Evolutionary conservation across 2,888 invertebrate species (phyloP), one percentile per base, ranked within the genome.

Genomic region (Branchipolynoe longqiensis): DNA sequence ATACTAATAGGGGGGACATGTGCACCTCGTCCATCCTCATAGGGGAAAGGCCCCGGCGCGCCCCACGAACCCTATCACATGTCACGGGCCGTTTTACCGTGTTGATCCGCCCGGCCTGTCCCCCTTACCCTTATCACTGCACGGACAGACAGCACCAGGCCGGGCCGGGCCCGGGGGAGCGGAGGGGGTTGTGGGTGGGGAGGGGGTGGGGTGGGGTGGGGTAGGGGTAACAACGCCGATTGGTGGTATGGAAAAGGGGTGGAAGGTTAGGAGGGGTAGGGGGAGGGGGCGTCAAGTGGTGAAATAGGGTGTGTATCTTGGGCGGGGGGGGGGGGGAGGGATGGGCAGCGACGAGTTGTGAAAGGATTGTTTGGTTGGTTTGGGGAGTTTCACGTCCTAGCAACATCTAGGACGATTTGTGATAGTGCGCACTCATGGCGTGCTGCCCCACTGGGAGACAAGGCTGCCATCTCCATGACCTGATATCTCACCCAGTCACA

Each of bases 81-180:
- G 25, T 59, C 59, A 6, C 4, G 14, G n/a, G 4, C 59, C 59
- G 14, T 25, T 59, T 14, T n/a, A n/a, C 6, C 4, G 14, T 59
- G 59, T 59, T 59, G 59, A 59, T 59, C 59, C 59, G 25, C 69
- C 36, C 38, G 14, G 14, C 69, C 2, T 69, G 38, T 18, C 38
- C 36, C 69, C 36, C 31, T 31, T 62, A 25, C 25, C 31, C 62
- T 62, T 62, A 62, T 62, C 62, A n/a, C 28, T 14, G 31, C 69
- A 22, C 4, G n/a, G 69, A 69, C 69, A 36, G 69, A 69, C 69
- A 69, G 69, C 36, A 38, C 36, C 69, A 69, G 62, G 62, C 62
- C 28, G 62, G 48, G 48, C 8, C 8, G 8, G 18, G 48, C 48
- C 18, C 48, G 48, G 48, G 18, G 48, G 8, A 48, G 48, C n/a